Base-by-base conservation (phyloP, 2,797 vertebrate genomes). In the Glyptemys insculpta region DNA sequence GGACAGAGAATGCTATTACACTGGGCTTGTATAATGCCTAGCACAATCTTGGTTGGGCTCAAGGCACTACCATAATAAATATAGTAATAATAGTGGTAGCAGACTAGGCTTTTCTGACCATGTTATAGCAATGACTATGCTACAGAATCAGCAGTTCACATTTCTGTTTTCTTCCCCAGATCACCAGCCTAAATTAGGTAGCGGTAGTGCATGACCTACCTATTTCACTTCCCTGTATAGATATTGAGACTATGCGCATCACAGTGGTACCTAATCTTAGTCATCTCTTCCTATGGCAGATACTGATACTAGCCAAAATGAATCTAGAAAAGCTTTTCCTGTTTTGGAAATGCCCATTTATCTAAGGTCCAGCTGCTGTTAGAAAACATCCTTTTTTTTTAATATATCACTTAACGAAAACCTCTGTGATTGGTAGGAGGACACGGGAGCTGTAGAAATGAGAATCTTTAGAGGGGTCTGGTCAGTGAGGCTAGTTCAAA, bases 391-490 rank as follows among this genome's bases (percentile, higher is more conserved):
- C 37, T 23, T 37, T 62, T 12, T 31, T 0, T 23, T 57, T n/a
- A 31, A 8, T 50, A 27, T 5, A 4, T 85, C 6, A 0, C 0
- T 44, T 27, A 72, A 50, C 52, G 52, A 49, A 16, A 37, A 81
- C 5, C 49, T 34, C 50, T 10, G 9, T 8, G 72, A 1, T 52
- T 37, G 41, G 18, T 34, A 12, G 8, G 47, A 12, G 19, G 6
- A 19, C 12, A 34, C 16, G 8, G 19, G 31, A 21, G 4, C 1
- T 8, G n/a, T 53, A 76, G 59, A 23, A 3, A 5, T 0, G 25
- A 80, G 37, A 2, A 12, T 41, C 18, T 41, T 0, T 0, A 47
- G 57, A 8, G 1, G 16, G 53, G 14, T 1, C 8, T 72, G 49
- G 37, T 34, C 4, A 0, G 1, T 50, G 37, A 57, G 10, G 3